Conservation (phyloP, 2,113 vertebrate species). For the Heterotilapia buettikoferi region DNA sequence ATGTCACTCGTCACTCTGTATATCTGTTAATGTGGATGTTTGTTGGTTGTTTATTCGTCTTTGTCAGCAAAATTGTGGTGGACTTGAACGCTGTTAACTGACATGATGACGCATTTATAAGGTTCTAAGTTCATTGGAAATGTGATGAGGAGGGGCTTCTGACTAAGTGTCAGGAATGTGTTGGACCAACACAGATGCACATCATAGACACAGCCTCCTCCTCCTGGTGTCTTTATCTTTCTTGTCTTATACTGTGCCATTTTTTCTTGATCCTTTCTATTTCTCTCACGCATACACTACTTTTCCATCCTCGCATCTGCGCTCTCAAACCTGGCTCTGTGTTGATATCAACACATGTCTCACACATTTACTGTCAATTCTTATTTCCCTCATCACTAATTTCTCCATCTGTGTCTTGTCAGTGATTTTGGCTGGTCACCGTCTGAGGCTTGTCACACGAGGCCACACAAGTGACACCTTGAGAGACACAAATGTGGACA, state of each 20-base stretch:
- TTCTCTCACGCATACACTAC: not conserved
- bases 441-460: not conserved
- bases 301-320: not conserved
- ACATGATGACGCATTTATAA: not conserved
- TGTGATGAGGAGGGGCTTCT: not conserved
- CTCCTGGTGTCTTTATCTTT: not conserved
- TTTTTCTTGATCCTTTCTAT: not conserved
- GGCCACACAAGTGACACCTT: conserved; percentile 1
- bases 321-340: not conserved
- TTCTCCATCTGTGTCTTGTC: not conserved
- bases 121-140: not conserved
- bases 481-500: not conserved
- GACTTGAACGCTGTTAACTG: fast-evolving
- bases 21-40: not conserved
- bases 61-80: not conserved
- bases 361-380: not conserved
- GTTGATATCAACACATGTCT: not conserved
- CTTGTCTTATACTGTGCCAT: not conserved
- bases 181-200: not conserved
- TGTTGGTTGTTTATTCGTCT: not conserved
- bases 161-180: not conserved
- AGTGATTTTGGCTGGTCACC: not conserved
- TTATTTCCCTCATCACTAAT: not conserved
- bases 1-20: not conserved
- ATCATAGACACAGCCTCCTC: not conserved